These are phyloP conservation scores for Perdita meconis DNA, from an alignment of 2,888 invertebrate species.

Conservation along the genomic window DNA sequence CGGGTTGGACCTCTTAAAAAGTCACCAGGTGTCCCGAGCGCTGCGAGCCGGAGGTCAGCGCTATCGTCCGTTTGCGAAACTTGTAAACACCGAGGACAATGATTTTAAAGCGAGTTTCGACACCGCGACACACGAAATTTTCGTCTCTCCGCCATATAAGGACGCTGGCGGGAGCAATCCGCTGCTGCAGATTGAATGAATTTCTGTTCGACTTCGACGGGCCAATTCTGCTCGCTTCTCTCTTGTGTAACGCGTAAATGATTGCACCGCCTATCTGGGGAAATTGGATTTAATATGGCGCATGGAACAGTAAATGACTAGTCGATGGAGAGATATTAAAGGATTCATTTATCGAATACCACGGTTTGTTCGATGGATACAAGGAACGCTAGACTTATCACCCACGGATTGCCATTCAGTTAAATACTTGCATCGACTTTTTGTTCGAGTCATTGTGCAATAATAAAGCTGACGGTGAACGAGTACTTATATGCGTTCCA, in stretches of 20 bases:
- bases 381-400: not conserved
- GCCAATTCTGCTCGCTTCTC: not conserved
- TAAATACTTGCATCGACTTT: not conserved
- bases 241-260: not conserved
- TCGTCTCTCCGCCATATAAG: conserved; percentile 22
- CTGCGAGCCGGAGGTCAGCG: conserved; percentile 9
- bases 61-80: conserved; percentile 19
- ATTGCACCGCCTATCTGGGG: not conserved
- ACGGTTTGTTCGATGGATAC: too few relatives aligned
- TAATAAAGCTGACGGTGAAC: conserved; percentile 5
- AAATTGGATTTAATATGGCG: conserved; percentile 1
- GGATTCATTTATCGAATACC: too few relatives aligned
- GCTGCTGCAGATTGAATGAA: not conserved
- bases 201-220: not conserved
- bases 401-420: not conserved
- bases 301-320: not conserved
- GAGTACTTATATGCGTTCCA: not conserved
- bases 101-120: conserved; percentile 24
- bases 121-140: not conserved
- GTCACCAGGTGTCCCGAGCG: not conserved
- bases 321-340: too few relatives aligned
- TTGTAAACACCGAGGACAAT: conserved; percentile 36
- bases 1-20: conserved; percentile 26
- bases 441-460: not conserved
- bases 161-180: not conserved